Conservation (phyloP, 2,797 vertebrate species). For the Poecilia wingei region DNA sequence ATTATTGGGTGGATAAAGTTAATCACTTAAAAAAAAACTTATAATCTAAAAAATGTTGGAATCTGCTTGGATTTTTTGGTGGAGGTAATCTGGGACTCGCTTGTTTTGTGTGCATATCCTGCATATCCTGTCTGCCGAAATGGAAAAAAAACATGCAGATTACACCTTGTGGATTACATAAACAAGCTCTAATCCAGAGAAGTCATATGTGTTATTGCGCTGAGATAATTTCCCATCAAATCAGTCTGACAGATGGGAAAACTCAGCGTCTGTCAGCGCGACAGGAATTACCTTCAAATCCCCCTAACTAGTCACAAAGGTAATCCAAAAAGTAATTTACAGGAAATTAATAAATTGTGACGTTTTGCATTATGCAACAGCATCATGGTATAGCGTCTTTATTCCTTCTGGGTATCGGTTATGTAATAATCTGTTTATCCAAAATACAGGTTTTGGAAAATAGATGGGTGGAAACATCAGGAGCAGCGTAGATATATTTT, state of each 20-base stretch:
- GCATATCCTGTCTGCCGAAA: slow-evolving; percentile 13
- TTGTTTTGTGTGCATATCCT: slow-evolving; percentile 8
- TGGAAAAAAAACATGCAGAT: slow-evolving; percentile 50
- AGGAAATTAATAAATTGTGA: neutral
- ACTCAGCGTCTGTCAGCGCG: neutral
- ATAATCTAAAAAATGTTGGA: neutral
- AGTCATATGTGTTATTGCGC: slow-evolving; percentile 32
- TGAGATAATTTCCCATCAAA: slow-evolving; percentile 14
- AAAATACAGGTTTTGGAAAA: slow-evolving; percentile 9
- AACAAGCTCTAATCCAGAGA: slow-evolving; percentile 28
- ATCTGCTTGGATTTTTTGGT: no score
- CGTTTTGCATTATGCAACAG: slow-evolving; percentile 16
- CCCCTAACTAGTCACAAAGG: neutral
- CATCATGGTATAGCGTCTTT: neutral
- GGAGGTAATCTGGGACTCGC: neutral
- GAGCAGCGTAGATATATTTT: neutral
- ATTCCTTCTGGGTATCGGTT: slow-evolving; percentile 6
- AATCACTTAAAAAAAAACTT: neutral
- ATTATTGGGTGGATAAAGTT: slow-evolving; percentile 6
- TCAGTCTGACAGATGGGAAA: slow-evolving; percentile 10
- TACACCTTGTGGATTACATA: slow-evolving; percentile 57
- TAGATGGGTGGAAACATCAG: neutral
- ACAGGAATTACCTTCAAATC: neutral
- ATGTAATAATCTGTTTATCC: slow-evolving; percentile 25
- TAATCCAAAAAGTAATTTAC: neutral